Evolutionary conservation across 1,140 invertebrate species (phyloP), one percentile per base, ranked within the genome.

Genomic region (Telenomus remus): DNA sequence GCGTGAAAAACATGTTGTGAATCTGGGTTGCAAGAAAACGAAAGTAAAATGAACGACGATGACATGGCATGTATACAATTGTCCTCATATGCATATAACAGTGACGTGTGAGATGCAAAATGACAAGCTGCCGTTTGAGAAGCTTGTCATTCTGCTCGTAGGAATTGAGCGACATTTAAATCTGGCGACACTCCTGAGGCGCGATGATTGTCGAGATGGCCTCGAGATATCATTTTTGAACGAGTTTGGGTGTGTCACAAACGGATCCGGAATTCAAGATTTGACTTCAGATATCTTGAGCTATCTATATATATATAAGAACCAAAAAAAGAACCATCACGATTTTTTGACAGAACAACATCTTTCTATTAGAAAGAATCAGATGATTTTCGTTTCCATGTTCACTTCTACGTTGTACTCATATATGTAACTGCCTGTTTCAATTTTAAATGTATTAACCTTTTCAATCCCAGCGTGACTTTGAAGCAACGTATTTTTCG

Each of bases 161-260:
- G 39, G 57, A 75, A 68, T 53, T 53, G 55, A 55, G 69, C 69
- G 68, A 71, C 75, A 64, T 78, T 78, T 72, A 78, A 78, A 78
- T 73, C 57, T 66, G 69, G 72, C 63, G 77, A 79, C 69, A 79
- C 69, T 70, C 72, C 51, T 47, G 44, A 70, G 63, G 70, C 77
- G 64, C 82, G 82, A 82, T 77, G 82, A 83, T 77, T 69, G 76
- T 80, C 73, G 69, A 76, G 70, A 81, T 80, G 78, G 79, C 71
- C 75, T 76, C 76, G 72, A 85, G 83, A 85, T 85, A 84, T 27
- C 19, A 27, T 27, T 27, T 84, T 81, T 82, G 68, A 84, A 80
- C 76, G 78, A 76, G 69, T 77, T 81, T 83, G 82, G 83, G 82
- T 83, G 83, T 85, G 82, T 80, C 66, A 71, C 63, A 78, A 77